These are phyloP conservation scores for Sisyra nigra DNA, from an alignment of 2,888 invertebrate species.

Conservation along the genomic window DNA sequence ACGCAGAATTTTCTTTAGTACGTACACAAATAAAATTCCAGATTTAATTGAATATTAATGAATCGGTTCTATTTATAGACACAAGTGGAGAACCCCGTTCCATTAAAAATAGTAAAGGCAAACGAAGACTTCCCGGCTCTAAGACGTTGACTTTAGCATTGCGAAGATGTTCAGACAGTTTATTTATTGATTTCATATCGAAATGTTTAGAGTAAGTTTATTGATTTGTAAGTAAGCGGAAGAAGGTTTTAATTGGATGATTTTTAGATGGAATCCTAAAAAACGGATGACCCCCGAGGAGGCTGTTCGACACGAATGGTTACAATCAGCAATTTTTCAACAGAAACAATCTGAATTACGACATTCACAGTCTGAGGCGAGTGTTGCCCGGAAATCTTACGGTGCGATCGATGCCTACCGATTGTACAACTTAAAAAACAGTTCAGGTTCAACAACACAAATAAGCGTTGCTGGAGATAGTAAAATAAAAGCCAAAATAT, in stretches of 20 bases:
- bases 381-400: constrained; percentile 20
- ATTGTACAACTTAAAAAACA: background rate
- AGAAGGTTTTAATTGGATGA: background rate
- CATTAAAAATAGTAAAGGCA: constrained; percentile 85
- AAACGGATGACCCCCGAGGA: constrained; percentile 84
- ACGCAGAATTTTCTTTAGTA: constrained; percentile 73
- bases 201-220: constrained; percentile 75
- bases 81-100: constrained; percentile 83
- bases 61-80: constrained; percentile 34
- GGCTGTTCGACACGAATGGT: constrained; percentile 77
- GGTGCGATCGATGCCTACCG: constrained; percentile 12
- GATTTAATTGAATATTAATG: background rate
- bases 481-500: constrained; percentile 4
- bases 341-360: constrained; percentile 24
- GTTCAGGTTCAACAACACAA: constrained; percentile 3
- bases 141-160: constrained; percentile 67
- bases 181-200: constrained; percentile 81
- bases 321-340: constrained; percentile 37
- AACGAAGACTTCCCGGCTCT: constrained; percentile 76
- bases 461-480: background rate
- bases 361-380: constrained; percentile 33
- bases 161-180: constrained; percentile 60
- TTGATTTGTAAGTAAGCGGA: background rate
- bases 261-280: constrained; percentile 74
- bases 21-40: constrained; percentile 16